A percentile compares a stretch with the other conserved stretches of the same genome.
Conservation (phyloP, 2,797 vertebrate species). For the Amblyopsis hoosieri region DNA sequence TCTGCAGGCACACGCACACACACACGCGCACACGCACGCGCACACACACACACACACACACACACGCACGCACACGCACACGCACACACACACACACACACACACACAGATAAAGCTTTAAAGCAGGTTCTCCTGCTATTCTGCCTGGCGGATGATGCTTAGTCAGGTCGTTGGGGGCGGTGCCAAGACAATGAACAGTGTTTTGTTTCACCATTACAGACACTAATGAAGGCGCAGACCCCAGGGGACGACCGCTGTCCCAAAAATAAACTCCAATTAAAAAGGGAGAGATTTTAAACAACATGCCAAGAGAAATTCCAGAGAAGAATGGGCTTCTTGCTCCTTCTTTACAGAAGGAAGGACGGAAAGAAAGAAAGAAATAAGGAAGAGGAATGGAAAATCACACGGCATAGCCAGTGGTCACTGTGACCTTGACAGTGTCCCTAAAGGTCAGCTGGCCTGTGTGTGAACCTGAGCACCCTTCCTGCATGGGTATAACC, state of each 20-base stretch:
- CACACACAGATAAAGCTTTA: neutral
- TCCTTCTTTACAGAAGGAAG: no score
- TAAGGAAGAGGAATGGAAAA: no score
- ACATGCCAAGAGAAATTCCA: no score
- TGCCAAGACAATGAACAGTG: constrained; percentile 26
- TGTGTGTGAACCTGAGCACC: no score
- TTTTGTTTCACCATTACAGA: constrained; percentile 34
- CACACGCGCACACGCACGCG: no score
- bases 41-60: no score
- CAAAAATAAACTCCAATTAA: constrained; percentile 57
- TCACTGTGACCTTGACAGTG: no score
- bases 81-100: neutral
- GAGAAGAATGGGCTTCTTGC: no score
- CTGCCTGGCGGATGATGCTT: neutral
- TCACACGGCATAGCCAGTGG: no score
- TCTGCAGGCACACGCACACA: neutral
- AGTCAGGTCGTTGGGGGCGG: neutral
- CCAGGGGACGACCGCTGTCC: constrained; percentile 35
- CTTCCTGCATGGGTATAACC: no score
- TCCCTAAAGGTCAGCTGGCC: no score
- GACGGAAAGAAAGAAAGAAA: no score
- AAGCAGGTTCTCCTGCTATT: neutral
- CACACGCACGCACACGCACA: neutral
- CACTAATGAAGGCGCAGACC: constrained; percentile 45
- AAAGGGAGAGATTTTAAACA: neutral